Percentiles rank a stretch among this genome's conserved stretches.
Evolutionary conservation across 1,140 invertebrate species (phyloP).

Genomic region (Spodoptera litura): DNA sequence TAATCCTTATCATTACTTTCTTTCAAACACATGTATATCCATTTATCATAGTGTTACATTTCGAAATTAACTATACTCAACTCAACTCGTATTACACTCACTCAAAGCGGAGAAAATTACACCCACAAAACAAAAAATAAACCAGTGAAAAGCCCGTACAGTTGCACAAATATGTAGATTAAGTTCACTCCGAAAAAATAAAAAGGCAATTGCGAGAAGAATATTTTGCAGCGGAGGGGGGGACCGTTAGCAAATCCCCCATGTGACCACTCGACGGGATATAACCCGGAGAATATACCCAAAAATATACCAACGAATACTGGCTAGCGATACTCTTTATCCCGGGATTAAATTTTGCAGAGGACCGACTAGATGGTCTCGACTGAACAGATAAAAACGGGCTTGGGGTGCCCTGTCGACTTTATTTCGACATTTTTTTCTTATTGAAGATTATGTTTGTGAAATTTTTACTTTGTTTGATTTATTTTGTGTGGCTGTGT

Average conservation of each 20-base stretch:
- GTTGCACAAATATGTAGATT: constrained; percentile 47
- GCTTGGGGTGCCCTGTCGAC: constrained; percentile 30
- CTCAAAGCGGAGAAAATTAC: constrained; percentile 24
- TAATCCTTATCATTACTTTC: not conserved
- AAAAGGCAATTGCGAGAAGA: constrained; percentile 45
- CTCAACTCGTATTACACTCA: constrained; percentile 20
- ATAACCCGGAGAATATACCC: constrained; percentile 48
- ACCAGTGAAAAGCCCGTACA: constrained; percentile 35
- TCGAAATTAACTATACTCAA: not conserved
- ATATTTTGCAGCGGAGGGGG: constrained; percentile 37
- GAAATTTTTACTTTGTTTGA: constrained; percentile 37
- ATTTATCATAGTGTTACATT: not conserved
- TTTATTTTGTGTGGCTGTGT: constrained; percentile 29
- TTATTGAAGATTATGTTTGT: constrained; percentile 45
- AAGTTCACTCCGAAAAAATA: constrained; percentile 42
- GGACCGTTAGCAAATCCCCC: constrained; percentile 42
- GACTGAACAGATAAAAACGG: constrained; percentile 43
- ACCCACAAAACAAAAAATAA: constrained; percentile 30
- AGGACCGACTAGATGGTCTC: constrained; percentile 43
- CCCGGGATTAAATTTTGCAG: constrained; percentile 49
- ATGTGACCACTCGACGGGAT: constrained; percentile 48
- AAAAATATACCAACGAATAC: constrained; percentile 49
- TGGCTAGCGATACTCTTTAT: constrained; percentile 46
- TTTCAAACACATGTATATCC: not conserved
- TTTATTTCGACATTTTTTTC: constrained; percentile 44